phyloP scores from a whole-genome alignment of 37 sponge, comb jelly and placozoan species.

The Geodia barretti region DNA sequence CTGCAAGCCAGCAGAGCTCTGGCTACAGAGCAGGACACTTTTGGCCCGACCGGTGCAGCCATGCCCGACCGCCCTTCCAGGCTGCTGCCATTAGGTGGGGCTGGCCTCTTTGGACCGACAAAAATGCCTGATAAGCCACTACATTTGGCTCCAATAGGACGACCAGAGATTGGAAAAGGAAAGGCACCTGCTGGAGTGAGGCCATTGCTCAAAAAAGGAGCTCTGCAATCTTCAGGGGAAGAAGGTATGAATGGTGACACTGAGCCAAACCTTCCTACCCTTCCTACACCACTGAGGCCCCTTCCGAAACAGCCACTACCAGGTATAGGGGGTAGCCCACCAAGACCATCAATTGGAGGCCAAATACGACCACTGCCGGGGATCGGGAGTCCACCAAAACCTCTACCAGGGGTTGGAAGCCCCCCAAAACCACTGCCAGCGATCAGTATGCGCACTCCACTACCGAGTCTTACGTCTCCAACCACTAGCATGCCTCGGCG shows the following conservation, averaged over 20 bases:
- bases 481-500: not conserved
- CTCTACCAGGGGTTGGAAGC: slow-evolving; percentile 23
- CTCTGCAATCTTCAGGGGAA: slow-evolving; percentile 44
- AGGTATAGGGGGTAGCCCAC: not conserved
- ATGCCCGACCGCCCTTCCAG: slow-evolving; percentile 38
- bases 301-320: slow-evolving; percentile 25
- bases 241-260: slow-evolving; percentile 24
- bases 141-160: not conserved
- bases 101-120: not conserved
- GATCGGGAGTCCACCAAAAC: not conserved
- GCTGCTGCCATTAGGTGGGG: not conserved
- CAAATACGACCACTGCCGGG: not conserved
- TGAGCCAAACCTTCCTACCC: not conserved
- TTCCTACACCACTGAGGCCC: not conserved
- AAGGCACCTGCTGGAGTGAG: slow-evolving; percentile 58
- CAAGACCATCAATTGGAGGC: too few species aligned
- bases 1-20: slow-evolving; percentile 41
- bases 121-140: slow-evolving; percentile 1
- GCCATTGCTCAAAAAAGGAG: slow-evolving; percentile 28
- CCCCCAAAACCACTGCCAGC: slow-evolving; percentile 28
- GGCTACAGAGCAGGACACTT: not conserved
- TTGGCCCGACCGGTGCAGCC: slow-evolving; percentile 31
- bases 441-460: not conserved
- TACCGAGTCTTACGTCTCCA: not conserved
- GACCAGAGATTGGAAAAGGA: slow-evolving; percentile 17